Evolutionary conservation across 2,113 vertebrate genomes (phyloP), one percentile per base, ranked within the genome.

Genomic region (Apeltes quadracus): DNA sequence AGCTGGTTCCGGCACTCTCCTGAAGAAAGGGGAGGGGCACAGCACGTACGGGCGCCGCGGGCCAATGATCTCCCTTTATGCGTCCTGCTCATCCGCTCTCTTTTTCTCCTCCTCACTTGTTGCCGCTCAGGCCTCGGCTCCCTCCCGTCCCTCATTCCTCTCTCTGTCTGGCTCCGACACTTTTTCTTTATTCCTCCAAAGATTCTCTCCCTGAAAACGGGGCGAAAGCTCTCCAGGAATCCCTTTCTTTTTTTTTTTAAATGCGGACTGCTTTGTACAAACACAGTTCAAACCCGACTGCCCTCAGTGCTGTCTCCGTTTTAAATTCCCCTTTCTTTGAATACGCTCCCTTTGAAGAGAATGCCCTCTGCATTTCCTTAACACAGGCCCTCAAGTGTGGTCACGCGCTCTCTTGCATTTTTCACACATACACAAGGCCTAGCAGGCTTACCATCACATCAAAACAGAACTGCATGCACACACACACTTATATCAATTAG

Each of bases 301-400:
- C 91, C 91, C 91, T 90, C 82, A 85, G 90, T 83, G 85, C 84
- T 84, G 84, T 88, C 85, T 91, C 57, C 80, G 71, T 90, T 89
- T 90, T 87, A 91, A 91, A 88, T 71, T 72, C 69, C n/a, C 80
- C 88, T 87, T 87, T 91, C 91, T 92, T 92, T 92, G 90, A 92
- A 91, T 91, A 72, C 77, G 23, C 20, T 38, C 34, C 68, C 76
- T 91, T 91, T 91, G 90, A 91, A 91, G 83, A 84, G 63, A 87
- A 83, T 87, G 84, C 85, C 89, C 91, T 89, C 84, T 87, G 84
- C 82, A 91, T 87, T 88, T 91, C 86, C 85, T 84, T 84, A 69
- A 79, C 84, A 81, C 82, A 78, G 62, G 50, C 50, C 72, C 69
- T 78, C 79, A 72, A 76, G 67, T 70, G 54, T 34, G 3, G 69